Base-by-base conservation (phyloP, 2,797 vertebrate genomes). In the Discoglossus pictus region DNA sequence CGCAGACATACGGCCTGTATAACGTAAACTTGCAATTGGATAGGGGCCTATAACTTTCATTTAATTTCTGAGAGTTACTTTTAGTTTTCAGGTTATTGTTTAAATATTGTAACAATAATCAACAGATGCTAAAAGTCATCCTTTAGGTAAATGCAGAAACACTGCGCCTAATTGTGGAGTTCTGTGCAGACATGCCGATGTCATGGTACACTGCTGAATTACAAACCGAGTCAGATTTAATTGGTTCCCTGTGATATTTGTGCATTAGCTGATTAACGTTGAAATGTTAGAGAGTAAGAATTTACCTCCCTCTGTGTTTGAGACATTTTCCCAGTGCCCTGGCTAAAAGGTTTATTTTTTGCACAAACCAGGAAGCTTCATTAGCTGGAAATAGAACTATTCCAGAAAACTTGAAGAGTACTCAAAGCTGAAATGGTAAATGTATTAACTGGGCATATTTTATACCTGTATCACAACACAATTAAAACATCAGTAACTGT, bases 21-120 rank as follows among this genome's bases (percentile, higher is more conserved):
- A n/a, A n/a, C n/a, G n/a, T n/a, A n/a, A n/a, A n/a, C n/a, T n/a
- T n/a, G n/a, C n/a, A n/a, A n/a, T n/a, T n/a, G n/a, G n/a, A n/a
- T n/a, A n/a, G n/a, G n/a, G n/a, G n/a, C n/a, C n/a, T n/a, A n/a
- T n/a, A n/a, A n/a, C n/a, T n/a, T n/a, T n/a, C n/a, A n/a, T n/a
- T n/a, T n/a, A n/a, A n/a, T n/a, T n/a, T n/a, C n/a, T n/a, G n/a
- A n/a, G n/a, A n/a, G n/a, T n/a, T n/a, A n/a, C n/a, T n/a, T n/a
- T n/a, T n/a, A n/a, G n/a, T n/a, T n/a, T n/a, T n/a, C n/a, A n/a
- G n/a, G n/a, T n/a, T n/a, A n/a, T n/a, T n/a, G n/a, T n/a, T n/a
- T n/a, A n/a, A n/a, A n/a, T n/a, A n/a, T 25, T 55, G 18, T 47
- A 65, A 65, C 43, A 47, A 46, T 46, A 56, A 56, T 48, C 31